phyloP scores from a whole-genome alignment of 2,888 invertebrate genomes.

The Psococerastis gibbosa region DNA sequence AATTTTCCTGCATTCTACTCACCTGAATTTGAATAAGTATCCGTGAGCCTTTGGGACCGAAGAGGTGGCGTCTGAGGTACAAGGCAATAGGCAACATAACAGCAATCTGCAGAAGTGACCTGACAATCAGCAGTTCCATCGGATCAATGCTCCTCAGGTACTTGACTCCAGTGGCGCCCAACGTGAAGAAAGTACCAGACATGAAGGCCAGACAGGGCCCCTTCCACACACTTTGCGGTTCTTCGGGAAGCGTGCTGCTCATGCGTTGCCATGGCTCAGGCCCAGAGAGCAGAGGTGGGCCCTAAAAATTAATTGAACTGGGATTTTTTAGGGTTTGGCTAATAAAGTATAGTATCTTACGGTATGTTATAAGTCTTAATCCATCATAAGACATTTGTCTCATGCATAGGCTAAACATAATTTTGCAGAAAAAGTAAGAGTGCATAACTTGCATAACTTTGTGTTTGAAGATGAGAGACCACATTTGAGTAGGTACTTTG shows the following conservation, averaged over 20 bases:
- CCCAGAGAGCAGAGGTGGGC: too few species aligned
- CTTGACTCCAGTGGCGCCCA: slow-evolving; percentile 28
- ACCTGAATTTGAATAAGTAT: slow-evolving; percentile 26
- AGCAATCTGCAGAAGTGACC: slow-evolving; percentile 25
- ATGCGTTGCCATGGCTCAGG: slow-evolving; percentile 6
- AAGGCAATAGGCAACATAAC: slow-evolving; percentile 24
- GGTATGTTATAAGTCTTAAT: too few species aligned
- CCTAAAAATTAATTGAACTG: too few species aligned
- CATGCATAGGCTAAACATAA: too few species aligned
- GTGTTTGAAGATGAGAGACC: too few species aligned
- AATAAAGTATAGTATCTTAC: too few species aligned
- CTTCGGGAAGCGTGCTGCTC: slow-evolving; percentile 13
- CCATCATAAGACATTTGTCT: too few species aligned
- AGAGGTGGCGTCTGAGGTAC: slow-evolving; percentile 21
- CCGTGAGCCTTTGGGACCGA: slow-evolving; percentile 26
- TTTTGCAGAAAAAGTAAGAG: too few species aligned
- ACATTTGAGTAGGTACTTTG: too few species aligned
- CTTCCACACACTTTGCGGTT: slow-evolving; percentile 23
- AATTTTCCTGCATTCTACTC: slow-evolving; percentile 12
- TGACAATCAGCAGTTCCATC: slow-evolving; percentile 27
- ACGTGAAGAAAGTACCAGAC: slow-evolving; percentile 30
- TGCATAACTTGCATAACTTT: too few species aligned
- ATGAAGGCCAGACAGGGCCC: slow-evolving; percentile 28
- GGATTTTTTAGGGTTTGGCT: too few species aligned
- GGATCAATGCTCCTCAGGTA: slow-evolving; percentile 27